Percentiles rank a stretch among this genome's conserved stretches.
Conservation (phyloP, 2,888 invertebrate genomes). For the Drosophila pegasa region DNA sequence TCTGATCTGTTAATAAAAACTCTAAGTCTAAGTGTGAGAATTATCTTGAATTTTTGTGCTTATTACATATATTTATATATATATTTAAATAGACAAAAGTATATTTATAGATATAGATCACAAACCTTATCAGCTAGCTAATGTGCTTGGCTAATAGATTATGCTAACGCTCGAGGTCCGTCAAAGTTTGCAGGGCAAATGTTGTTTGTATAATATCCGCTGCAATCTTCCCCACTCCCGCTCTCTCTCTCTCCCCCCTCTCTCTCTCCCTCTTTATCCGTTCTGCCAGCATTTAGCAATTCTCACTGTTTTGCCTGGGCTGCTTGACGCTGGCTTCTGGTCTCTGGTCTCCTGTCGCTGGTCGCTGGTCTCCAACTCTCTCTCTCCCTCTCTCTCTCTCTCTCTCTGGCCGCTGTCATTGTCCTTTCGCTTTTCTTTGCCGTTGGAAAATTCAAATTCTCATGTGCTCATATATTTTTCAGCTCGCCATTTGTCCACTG, state of each 20-base stretch:
- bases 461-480: conserved; percentile 48
- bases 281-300: conserved; percentile 64
- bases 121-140: conserved; percentile 3
- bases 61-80: too few relatives aligned
- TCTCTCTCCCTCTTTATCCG: too few relatives aligned
- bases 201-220: conserved; percentile 50
- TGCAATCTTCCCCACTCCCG: not conserved
- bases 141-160: not conserved
- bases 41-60: too few relatives aligned
- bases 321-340: conserved; percentile 25
- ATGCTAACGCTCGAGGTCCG: conserved; percentile 14
- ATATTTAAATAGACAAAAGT: too few relatives aligned
- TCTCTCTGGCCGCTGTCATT: conserved; percentile 32
- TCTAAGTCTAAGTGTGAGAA: too few relatives aligned
- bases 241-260: not conserved
- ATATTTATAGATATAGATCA: too few relatives aligned
- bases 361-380: too few relatives aligned
- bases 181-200: conserved; percentile 41
- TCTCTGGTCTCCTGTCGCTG: conserved; percentile 18
- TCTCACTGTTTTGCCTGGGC: conserved; percentile 46
- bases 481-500: conserved; percentile 43
- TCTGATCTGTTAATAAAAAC: too few relatives aligned
- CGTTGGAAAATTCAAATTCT: conserved; percentile 40
- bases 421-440: conserved; percentile 58
- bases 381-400: too few relatives aligned